Conservation (phyloP, 2,888 invertebrate genomes). For the Teleiodes luculella region DNA sequence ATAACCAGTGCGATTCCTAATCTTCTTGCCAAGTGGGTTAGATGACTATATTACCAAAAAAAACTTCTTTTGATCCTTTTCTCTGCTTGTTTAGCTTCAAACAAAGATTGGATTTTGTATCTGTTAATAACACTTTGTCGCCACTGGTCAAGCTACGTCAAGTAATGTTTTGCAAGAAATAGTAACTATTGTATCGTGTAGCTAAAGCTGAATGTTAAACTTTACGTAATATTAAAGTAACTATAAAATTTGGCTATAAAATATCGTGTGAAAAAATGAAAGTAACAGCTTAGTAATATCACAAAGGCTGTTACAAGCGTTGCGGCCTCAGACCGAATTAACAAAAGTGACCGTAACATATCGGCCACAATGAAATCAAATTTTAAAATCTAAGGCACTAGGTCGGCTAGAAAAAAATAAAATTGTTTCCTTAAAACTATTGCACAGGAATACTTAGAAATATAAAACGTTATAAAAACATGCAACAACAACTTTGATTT, state of each 20-base stretch:
- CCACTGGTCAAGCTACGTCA: too few relatives aligned
- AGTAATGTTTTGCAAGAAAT: too few relatives aligned
- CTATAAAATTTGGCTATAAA: background rate
- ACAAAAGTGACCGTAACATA: slow-evolving; percentile 10
- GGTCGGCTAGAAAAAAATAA: too few relatives aligned
- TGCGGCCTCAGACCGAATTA: slow-evolving; percentile 6
- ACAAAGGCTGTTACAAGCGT: slow-evolving; percentile 1
- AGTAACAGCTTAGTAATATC: background rate
- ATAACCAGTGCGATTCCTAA: too few relatives aligned
- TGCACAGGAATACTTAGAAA: too few relatives aligned
- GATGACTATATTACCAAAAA: too few relatives aligned
- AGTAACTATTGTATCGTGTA: background rate
- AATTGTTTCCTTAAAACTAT: background rate
- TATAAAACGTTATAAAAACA: too few relatives aligned
- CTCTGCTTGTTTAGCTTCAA: too few relatives aligned
- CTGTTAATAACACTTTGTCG: too few relatives aligned
- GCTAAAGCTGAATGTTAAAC: background rate
- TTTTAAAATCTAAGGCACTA: background rate
- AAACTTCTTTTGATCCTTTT: too few relatives aligned
- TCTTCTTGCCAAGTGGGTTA: too few relatives aligned
- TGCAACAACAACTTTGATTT: background rate
- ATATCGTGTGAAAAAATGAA: slow-evolving; percentile 7
- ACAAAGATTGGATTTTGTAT: too few relatives aligned
- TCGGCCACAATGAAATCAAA: slow-evolving; percentile 7
- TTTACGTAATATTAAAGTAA: background rate